phyloP scores from a whole-genome alignment of 1,140 invertebrate species.

The Archegozetes longisetosus region DNA sequence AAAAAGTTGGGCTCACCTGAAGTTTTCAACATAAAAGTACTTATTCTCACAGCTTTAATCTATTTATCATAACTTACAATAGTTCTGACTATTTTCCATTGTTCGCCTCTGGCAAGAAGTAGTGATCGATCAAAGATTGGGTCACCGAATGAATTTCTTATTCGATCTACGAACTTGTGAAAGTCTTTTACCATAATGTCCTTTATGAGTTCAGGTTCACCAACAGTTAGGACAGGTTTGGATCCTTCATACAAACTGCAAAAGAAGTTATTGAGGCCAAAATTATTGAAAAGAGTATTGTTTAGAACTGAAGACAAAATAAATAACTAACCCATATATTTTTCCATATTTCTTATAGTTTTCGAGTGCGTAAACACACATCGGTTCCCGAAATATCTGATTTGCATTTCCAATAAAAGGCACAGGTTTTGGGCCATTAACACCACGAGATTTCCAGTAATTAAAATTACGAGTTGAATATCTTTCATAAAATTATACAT shows the following conservation, averaged over 20 bases:
- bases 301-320: not conserved
- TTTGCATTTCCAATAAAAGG: not conserved
- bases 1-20: constrained; percentile 36
- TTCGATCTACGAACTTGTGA: constrained; percentile 16
- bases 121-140: constrained; percentile 21
- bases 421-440: not conserved
- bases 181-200: constrained; percentile 18
- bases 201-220: constrained; percentile 16
- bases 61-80: constrained; percentile 27
- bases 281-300: not conserved
- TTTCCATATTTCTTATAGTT: constrained; percentile 11
- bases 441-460: not conserved
- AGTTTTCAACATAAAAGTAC: not conserved
- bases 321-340: constrained; percentile 9
- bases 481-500: not conserved
- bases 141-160: not conserved
- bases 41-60: not conserved
- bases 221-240: constrained; percentile 9
- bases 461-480: not conserved
- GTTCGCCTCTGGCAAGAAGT: constrained; percentile 29
- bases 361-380: not conserved
- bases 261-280: too few species aligned
- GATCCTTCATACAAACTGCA: not conserved
- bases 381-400: not conserved
- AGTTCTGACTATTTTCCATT: constrained; percentile 38